A percentile compares a stretch with the other conserved stretches of the same genome.
Conservation (phyloP, 2,888 invertebrate genomes). For the Hypomecis punctinalis region DNA sequence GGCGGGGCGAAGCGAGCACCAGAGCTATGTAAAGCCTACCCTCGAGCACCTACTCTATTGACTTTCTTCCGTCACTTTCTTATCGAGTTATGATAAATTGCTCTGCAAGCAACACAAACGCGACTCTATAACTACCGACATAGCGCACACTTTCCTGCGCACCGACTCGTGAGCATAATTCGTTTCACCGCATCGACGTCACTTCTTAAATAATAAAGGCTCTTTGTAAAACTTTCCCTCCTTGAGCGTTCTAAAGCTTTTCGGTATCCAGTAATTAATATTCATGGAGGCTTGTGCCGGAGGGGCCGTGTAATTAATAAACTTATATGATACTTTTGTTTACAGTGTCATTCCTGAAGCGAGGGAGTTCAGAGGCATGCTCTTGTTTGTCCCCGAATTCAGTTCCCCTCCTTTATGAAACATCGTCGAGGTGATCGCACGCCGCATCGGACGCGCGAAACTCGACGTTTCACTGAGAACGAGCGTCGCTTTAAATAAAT, state of each 20-base stretch:
- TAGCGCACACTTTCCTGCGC: slow-evolving; percentile 55
- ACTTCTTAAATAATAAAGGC: slow-evolving; percentile 85
- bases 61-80: slow-evolving; percentile 84
- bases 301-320: slow-evolving; percentile 85
- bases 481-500: slow-evolving; percentile 50
- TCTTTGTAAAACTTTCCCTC: slow-evolving; percentile 85
- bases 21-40: slow-evolving; percentile 72
- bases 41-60: slow-evolving; percentile 82
- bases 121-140: slow-evolving; percentile 47
- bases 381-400: slow-evolving; percentile 51
- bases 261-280: slow-evolving; percentile 85
- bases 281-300: slow-evolving; percentile 82
- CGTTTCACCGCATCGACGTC: slow-evolving; percentile 78
- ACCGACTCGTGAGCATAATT: slow-evolving; percentile 66
- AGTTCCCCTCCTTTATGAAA: slow-evolving; percentile 39
- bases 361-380: slow-evolving; percentile 55
- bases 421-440: slow-evolving; percentile 35
- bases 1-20: slow-evolving; percentile 64
- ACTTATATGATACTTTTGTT: slow-evolving; percentile 86
- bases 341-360: slow-evolving; percentile 81
- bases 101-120: slow-evolving; percentile 47
- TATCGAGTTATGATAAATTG: slow-evolving; percentile 82
- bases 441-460: slow-evolving; percentile 26
- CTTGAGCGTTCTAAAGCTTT: slow-evolving; percentile 84
- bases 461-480: slow-evolving; percentile 32